Evolutionary conservation across 2,888 invertebrate species (phyloP), one percentile per base, ranked within the genome.

Genomic region (Megastigmus dorsalis): DNA sequence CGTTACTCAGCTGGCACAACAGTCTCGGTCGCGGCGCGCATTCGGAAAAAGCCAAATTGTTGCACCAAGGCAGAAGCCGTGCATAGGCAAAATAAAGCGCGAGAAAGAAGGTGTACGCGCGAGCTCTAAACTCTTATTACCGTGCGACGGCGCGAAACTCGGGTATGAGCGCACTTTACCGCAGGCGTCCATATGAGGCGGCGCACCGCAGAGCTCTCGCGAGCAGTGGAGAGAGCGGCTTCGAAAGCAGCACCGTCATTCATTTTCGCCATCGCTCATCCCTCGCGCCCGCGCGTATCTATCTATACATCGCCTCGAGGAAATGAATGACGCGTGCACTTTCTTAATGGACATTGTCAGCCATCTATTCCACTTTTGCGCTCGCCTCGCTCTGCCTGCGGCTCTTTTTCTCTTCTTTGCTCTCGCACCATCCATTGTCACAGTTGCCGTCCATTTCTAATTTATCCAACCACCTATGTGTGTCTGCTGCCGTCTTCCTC

Each of bases 261-360:
- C 33, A 45, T 62, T 63, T 43, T 69, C 45, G 45, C 55, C 62
- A 70, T 70, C 70, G 70, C 54, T 70, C 54, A 62, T 54, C 43
- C 50, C 48, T 5, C 28, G 15, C 26, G 10, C 20, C 2, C 30
- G 9, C 48, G n/a, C n/a, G 13, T 59, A 50, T 69, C 48, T 41
- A 15, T 28, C 36, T 10, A 41, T 30, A 59, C 59, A 69, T 59
- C 57, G 52, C 33, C 26, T n/a, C 13, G 26, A 55, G 70, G 55
- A 70, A 70, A 70, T 70, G 63, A 63, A 70, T 70, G 70, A 70
- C 70, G 36, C 70, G 54, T 55, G 70, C 70, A 70, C 63, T 70
- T 70, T 70, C 55, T 62, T 70, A 63, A 54, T 62, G 70, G 62
- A 45, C 30, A 36, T 38, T 13, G 28, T 26, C 59, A 59, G 7